These are phyloP conservation scores for Benthosema pterotum DNA, from an alignment of 2,797 vertebrate genomes.

Conservation along the genomic window DNA sequence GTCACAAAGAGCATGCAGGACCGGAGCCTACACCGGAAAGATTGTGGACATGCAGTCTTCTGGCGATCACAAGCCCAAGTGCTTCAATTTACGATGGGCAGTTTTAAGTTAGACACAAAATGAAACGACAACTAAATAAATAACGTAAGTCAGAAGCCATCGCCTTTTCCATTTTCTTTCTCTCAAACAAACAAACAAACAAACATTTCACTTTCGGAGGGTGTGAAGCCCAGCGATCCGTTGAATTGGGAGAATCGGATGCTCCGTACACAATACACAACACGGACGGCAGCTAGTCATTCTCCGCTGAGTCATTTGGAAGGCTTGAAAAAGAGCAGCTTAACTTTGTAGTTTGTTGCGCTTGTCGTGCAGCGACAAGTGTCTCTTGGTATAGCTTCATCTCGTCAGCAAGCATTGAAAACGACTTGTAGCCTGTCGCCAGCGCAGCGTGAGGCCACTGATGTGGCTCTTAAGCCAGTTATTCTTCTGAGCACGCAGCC, in stretches of 20 bases:
- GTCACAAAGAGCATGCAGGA: constrained; percentile 73
- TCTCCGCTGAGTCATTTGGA: too few species aligned
- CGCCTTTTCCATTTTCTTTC: constrained; percentile 6
- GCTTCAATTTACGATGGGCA: constrained; percentile 66
- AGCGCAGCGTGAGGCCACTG: too few species aligned
- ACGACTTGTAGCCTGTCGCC: too few species aligned
- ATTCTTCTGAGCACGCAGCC: too few species aligned
- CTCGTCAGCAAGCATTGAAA: too few species aligned
- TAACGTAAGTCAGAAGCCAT: constrained; percentile 30
- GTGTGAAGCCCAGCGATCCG: neutral
- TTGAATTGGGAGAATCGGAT: neutral
- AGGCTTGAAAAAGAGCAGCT: too few species aligned
- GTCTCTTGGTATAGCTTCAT: too few species aligned
- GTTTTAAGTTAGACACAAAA: constrained; percentile 14
- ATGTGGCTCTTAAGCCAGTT: too few species aligned
- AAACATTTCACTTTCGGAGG: constrained; percentile 6
- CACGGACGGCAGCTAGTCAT: too few species aligned
- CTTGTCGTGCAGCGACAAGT: too few species aligned
- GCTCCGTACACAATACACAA: too few species aligned
- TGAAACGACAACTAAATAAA: constrained; percentile 45
- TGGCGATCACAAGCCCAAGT: constrained; percentile 67
- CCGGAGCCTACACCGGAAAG: constrained; percentile 56
- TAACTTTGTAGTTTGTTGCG: too few species aligned
- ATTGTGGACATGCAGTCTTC: constrained; percentile 76
- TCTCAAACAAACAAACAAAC: constrained; percentile 7